Percentiles rank a stretch among this genome's conserved stretches.
phyloP scores from a whole-genome alignment of 2,797 vertebrate genomes.

The Amazona finschi region DNA sequence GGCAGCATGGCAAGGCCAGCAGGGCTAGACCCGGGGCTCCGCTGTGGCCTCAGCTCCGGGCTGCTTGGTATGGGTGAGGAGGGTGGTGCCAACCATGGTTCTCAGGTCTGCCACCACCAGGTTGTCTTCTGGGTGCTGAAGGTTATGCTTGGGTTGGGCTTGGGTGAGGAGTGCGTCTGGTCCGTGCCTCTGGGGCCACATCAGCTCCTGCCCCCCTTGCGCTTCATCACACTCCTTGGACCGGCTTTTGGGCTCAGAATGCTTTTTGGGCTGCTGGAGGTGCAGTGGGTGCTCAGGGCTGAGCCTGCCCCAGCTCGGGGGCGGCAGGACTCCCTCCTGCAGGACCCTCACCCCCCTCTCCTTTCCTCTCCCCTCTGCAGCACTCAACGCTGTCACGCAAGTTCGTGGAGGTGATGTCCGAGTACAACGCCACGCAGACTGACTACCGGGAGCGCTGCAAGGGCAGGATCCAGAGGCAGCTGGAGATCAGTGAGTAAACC shows the following conservation, averaged over 20 bases:
- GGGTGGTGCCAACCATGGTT: background rate
- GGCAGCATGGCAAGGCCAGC: accelerated
- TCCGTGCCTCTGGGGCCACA: accelerated
- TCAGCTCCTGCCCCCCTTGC: background rate
- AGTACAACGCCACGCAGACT: slow-evolving; percentile 94
- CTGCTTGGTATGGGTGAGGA: background rate
- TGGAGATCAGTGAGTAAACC: slow-evolving; percentile 93
- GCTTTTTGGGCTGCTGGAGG: background rate
- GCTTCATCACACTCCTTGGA: background rate
- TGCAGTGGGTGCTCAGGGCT: background rate
- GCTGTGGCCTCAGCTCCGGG: accelerated
- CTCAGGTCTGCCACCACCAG: background rate
- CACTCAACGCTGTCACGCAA: slow-evolving; percentile 95
- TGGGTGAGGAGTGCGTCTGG: background rate
- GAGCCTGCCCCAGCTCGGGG: accelerated
- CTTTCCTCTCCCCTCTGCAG: slow-evolving; percentile 62
- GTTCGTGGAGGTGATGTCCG: slow-evolving; percentile 98
- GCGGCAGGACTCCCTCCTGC: accelerated
- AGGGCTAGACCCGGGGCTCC: background rate
- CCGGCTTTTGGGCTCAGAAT: background rate
- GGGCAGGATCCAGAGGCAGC: slow-evolving; percentile 93
- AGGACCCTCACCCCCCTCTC: background rate
- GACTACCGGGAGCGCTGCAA: slow-evolving; percentile 98
- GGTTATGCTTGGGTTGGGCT: background rate
- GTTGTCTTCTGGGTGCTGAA: background rate